Evolutionary conservation across 2,113 vertebrate species (phyloP), one percentile per base, ranked within the genome.

Genomic region (Neofelis nebulosa): DNA sequence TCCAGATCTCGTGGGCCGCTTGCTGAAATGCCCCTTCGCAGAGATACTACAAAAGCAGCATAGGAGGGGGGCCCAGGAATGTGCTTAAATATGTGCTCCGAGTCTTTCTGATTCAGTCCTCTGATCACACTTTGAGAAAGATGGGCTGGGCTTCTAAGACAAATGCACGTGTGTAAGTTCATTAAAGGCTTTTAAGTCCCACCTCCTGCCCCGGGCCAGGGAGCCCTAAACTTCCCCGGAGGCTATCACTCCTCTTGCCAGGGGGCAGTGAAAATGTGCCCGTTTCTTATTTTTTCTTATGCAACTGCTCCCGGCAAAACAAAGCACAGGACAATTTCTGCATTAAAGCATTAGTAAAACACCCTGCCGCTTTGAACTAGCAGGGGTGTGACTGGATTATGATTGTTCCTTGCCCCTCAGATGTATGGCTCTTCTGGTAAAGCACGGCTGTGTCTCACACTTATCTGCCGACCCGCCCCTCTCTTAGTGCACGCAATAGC

Each of bases 91-190:
- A 36, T 7, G 7, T 0, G 1, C 57, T 33, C 16, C 19, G 0
- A 0, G 3, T 61, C 38, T 3, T 6, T 29, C n/a, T 16, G 31
- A n/a, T 36, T 18, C 3, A 0, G 9, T 9, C 63, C 57, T 18
- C 61, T 14, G 55, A 7, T 7, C 11, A 23, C 33, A 21, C 65
- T 10, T 31, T 6, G 57, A 52, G 78, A 29, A n/a, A 71, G 18
- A n/a, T 19, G 18, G 57, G 16, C 57, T 12, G 61, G 36, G 63
- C 41, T 63, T 71, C 63, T 48, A n/a, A 52, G 68, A 41, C 7
- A 38, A 65, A 73, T 11, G 10, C 19, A 0, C 3, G 15, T 36
- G 52, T 29, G 19, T 25, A 83, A 73, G 68, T 50, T 36, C 68
- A 41, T 69, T n/a, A 21, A 52, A 66, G 78, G 83, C 55, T 48